Conservation (phyloP, 64 coral and sea anemone species). For the Montipora cactus region DNA sequence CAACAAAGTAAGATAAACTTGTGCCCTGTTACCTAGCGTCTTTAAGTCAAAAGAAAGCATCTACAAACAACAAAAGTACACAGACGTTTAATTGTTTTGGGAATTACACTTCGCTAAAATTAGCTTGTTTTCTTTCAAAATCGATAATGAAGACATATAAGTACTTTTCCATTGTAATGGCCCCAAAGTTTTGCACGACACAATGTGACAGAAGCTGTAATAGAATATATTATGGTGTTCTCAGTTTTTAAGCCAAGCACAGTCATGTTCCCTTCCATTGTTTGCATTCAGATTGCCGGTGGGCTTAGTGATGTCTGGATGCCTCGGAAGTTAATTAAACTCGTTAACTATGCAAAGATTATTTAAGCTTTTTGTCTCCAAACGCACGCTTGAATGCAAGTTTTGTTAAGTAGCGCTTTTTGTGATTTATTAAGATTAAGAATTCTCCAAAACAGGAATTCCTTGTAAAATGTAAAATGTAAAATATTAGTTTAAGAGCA, state of each 20-base stretch:
- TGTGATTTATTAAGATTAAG: no score
- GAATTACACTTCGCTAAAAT: constrained; percentile 4
- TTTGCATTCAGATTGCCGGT: neutral
- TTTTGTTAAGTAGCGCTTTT: no score
- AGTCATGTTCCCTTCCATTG: neutral
- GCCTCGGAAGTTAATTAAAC: neutral
- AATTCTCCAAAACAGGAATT: no score
- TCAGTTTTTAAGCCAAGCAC: neutral
- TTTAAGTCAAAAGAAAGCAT: neutral
- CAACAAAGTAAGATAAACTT: neutral
- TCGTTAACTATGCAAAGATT: neutral
- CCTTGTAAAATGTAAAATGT: no score
- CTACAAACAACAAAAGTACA: constrained; percentile 45
- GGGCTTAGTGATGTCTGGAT: neutral
- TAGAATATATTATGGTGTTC: no score
- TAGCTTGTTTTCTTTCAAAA: neutral
- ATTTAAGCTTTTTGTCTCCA: neutral
- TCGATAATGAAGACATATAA: neutral
- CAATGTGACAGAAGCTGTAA: no score
- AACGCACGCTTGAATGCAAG: neutral
- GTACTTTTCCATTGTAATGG: neutral
- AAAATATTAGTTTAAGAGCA: no score
- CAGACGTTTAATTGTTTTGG: constrained; percentile 11
- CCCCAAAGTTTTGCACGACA: no score
- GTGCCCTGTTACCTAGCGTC: neutral